These are phyloP conservation scores for Carposina sasakii DNA, from an alignment of 1,140 invertebrate genomes.

Conservation along the genomic window DNA sequence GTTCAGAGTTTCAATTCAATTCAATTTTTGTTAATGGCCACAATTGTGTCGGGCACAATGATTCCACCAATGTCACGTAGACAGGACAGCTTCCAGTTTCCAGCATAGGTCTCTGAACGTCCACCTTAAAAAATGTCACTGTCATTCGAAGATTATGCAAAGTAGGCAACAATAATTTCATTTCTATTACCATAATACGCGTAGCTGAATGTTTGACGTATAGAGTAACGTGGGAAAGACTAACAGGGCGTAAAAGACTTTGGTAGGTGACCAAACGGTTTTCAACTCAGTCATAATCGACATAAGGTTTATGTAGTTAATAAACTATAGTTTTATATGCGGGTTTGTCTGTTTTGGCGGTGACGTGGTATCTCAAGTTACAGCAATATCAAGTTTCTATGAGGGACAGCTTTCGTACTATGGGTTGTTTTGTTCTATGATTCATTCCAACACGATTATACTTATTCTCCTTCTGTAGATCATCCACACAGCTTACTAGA, in stretches of 20 bases:
- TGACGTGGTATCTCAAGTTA: slow-evolving; percentile 27
- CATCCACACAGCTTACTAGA: too few species aligned
- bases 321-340: slow-evolving; percentile 21
- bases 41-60: too few species aligned
- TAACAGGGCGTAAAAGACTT: slow-evolving; percentile 23
- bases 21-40: too few species aligned
- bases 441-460: too few species aligned
- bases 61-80: too few species aligned
- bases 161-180: slow-evolving; percentile 36
- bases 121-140: slow-evolving; percentile 45
- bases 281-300: background rate
- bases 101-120: slow-evolving; percentile 11
- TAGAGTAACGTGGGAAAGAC: slow-evolving; percentile 48
- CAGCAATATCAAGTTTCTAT: slow-evolving; percentile 28
- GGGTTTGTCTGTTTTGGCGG: slow-evolving; percentile 25
- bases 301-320: slow-evolving; percentile 3
- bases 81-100: too few species aligned
- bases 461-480: too few species aligned
- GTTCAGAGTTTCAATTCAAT: too few species aligned
- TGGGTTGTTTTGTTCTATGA: slow-evolving; percentile 12
- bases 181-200: slow-evolving; percentile 45
- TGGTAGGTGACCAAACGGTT: slow-evolving; percentile 9
- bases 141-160: slow-evolving; percentile 52
- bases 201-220: slow-evolving; percentile 42
- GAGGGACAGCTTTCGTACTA: slow-evolving; percentile 18